phyloP scores from a whole-genome alignment of 1,140 invertebrate species.

The Drosophila funebris region DNA sequence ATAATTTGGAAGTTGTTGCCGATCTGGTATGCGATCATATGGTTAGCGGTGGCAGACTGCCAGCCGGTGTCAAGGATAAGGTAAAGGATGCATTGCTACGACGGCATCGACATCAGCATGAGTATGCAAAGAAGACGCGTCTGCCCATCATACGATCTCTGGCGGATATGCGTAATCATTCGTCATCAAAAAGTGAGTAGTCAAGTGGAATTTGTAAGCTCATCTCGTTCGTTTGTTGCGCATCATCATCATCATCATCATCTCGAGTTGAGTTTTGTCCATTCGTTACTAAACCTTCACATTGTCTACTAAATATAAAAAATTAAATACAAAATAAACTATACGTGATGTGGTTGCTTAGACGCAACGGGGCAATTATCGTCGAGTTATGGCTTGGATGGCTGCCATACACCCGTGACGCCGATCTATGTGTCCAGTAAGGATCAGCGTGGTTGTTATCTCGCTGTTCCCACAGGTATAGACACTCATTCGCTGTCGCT shows the following conservation, averaged over 20 bases:
- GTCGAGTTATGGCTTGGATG: conserved; percentile 57
- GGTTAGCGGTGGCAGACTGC: conserved; percentile 91
- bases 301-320: conserved; percentile 15
- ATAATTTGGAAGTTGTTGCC: conserved; percentile 92
- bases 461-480: conserved; percentile 88
- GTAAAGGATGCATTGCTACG: conserved; percentile 94
- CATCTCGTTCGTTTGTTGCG: conserved; percentile 60
- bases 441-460: conserved; percentile 90
- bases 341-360: conserved; percentile 40
- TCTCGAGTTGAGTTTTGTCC: conserved; percentile 33
- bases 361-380: conserved; percentile 65
- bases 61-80: conserved; percentile 90
- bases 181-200: conserved; percentile 96
- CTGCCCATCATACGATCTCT: conserved; percentile 97
- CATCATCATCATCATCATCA: conserved; percentile 43
- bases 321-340: neutral
- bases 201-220: conserved; percentile 28
- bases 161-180: conserved; percentile 98
- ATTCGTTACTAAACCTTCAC: conserved; percentile 58
- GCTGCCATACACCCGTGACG: conserved; percentile 83
- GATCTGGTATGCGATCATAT: conserved; percentile 97
- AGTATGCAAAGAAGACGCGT: conserved; percentile 91
- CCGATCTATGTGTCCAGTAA: conserved; percentile 86
- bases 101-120: conserved; percentile 97
- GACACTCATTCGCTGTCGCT: conserved; percentile 19